phyloP scores from a whole-genome alignment of 1,140 invertebrate species.

The Gryllus bimaculatus region DNA sequence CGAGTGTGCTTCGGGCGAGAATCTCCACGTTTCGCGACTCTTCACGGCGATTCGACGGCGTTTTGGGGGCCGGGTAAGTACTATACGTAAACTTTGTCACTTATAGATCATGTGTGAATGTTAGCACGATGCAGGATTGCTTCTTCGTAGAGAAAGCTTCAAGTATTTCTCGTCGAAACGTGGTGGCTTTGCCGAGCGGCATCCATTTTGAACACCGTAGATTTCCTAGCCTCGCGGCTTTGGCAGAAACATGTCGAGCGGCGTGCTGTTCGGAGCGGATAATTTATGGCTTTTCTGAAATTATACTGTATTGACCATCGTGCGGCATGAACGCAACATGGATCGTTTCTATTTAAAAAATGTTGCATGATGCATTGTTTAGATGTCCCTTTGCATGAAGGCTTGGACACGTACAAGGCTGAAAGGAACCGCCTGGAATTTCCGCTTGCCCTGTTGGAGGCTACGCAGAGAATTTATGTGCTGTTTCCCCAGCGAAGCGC shows the following conservation, averaged over 20 bases:
- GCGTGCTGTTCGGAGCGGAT: neutral
- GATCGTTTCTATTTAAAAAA: neutral
- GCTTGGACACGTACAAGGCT: neutral
- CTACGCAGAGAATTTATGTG: neutral
- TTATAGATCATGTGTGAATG: neutral
- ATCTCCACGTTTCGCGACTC: neutral
- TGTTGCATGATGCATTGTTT: neutral
- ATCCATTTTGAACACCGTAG: constrained; percentile 20
- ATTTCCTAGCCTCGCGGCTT: constrained; percentile 12
- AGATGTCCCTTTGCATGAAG: neutral
- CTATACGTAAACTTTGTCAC: neutral
- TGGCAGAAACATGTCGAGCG: neutral
- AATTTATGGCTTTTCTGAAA: constrained; percentile 1
- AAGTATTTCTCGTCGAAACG: neutral
- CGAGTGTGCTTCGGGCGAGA: neutral
- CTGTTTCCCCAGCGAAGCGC: neutral
- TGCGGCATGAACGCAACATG: neutral
- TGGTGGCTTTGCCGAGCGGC: neutral
- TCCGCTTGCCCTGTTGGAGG: neutral
- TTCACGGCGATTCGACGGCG: neutral
- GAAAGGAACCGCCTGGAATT: neutral
- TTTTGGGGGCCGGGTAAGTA: neutral
- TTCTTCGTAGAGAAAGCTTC: neutral
- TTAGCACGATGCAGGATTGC: neutral
- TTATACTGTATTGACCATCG: neutral